Conservation (phyloP, 2,888 invertebrate species). For the Drosophila stalkeri region DNA sequence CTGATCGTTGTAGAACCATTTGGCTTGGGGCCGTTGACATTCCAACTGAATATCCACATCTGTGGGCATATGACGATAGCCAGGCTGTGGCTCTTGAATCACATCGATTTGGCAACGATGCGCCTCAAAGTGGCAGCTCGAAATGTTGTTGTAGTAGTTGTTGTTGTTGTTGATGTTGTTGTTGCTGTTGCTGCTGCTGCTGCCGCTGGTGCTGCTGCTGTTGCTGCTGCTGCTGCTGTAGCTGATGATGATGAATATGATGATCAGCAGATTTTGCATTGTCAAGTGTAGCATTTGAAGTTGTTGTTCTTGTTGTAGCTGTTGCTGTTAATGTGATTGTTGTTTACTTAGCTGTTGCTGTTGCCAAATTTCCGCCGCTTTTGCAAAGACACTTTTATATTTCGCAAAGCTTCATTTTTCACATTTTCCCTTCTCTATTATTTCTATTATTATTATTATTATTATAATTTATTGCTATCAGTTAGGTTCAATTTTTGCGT, state of each 20-base stretch:
- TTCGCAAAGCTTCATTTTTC: slow-evolving; percentile 32
- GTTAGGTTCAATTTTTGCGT: slow-evolving; percentile 27
- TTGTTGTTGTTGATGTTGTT: not conserved
- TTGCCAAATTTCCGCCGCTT: slow-evolving; percentile 32
- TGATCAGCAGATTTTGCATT: slow-evolving; percentile 72
- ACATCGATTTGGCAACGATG: slow-evolving; percentile 64
- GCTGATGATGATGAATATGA: slow-evolving; percentile 51
- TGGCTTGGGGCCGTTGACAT: slow-evolving; percentile 44
- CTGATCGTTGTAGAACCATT: slow-evolving; percentile 69
- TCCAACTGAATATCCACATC: slow-evolving; percentile 63
- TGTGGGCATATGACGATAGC: slow-evolving; percentile 45
- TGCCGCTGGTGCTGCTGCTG: slow-evolving; percentile 1
- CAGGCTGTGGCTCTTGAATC: slow-evolving; percentile 20
- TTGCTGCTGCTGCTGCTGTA: slow-evolving; percentile 3
- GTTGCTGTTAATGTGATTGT: slow-evolving; percentile 18
- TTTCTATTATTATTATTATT: slow-evolving; percentile 43
- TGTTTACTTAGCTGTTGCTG: slow-evolving; percentile 39
- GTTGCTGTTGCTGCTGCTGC: slow-evolving; percentile 4
- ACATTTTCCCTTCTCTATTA: slow-evolving; percentile 34
- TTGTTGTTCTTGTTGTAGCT: slow-evolving; percentile 14
- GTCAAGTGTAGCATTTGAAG: slow-evolving; percentile 54
- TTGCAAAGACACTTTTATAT: slow-evolving; percentile 27
- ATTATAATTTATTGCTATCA: slow-evolving; percentile 65
- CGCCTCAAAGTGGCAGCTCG: slow-evolving; percentile 52
- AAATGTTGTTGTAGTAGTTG: slow-evolving; percentile 6